A percentile compares a stretch with the other conserved stretches of the same genome.
These are phyloP conservation scores for Gouania willdenowi DNA, from an alignment of 2,797 vertebrate species.

Conservation along the genomic window DNA sequence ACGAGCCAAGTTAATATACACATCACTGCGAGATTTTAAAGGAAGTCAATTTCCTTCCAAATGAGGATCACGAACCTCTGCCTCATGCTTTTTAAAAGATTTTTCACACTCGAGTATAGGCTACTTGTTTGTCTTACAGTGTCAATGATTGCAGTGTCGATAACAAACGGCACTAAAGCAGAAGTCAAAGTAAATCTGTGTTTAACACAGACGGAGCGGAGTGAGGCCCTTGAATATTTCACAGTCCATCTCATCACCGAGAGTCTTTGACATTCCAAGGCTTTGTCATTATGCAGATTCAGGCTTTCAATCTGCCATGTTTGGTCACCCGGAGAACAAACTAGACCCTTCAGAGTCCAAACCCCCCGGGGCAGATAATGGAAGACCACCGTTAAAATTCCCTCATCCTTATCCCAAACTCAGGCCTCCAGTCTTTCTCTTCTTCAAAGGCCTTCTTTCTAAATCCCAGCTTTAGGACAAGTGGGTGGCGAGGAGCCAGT, in stretches of 20 bases:
- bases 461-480: slow-evolving; percentile 34
- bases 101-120: too few species aligned
- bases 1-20: too few species aligned
- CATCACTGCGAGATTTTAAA: too few species aligned
- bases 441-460: slow-evolving; percentile 41
- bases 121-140: too few species aligned
- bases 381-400: slow-evolving; percentile 27
- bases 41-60: too few species aligned
- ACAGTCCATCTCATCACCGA: slow-evolving; percentile 44
- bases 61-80: too few species aligned
- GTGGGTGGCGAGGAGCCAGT: slow-evolving; percentile 42
- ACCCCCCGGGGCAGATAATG: slow-evolving; percentile 39
- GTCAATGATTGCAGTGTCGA: too few species aligned
- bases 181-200: slow-evolving; percentile 19
- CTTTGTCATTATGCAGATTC: slow-evolving; percentile 49
- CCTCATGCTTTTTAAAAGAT: too few species aligned
- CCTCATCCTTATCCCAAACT: slow-evolving; percentile 17
- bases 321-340: slow-evolving; percentile 61
- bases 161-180: slow-evolving; percentile 1
- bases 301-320: slow-evolving; percentile 57
- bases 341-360: slow-evolving; percentile 38
- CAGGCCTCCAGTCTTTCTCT: slow-evolving; percentile 10
- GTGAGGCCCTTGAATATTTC: slow-evolving; percentile 50
- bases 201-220: slow-evolving; percentile 20
- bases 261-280: slow-evolving; percentile 40